phyloP scores from a whole-genome alignment of 2,797 vertebrate genomes.

The Sebastes ruberrimus region DNA sequence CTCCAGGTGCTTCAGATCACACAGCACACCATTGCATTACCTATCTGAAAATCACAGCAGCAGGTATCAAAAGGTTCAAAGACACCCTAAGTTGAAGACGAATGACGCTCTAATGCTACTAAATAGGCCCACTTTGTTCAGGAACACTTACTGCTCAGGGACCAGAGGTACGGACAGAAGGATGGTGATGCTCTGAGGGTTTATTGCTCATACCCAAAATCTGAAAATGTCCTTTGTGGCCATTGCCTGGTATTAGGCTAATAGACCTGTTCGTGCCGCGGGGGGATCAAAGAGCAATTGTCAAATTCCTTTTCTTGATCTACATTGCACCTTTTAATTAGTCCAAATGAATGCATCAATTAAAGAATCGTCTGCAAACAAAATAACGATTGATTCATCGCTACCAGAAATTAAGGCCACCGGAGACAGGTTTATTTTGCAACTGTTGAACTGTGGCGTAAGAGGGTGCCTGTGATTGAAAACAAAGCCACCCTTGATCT shows the following conservation, averaged over 20 bases:
- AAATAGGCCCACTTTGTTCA: constrained; percentile 50
- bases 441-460: constrained; percentile 1
- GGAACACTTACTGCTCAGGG: constrained; percentile 48
- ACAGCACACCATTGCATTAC: constrained; percentile 14
- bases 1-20: constrained; percentile 44
- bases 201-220: constrained; percentile 27
- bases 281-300: constrained; percentile 20
- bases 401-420: constrained; percentile 32
- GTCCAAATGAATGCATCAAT: constrained; percentile 25
- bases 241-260: constrained; percentile 8
- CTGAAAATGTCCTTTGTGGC: constrained; percentile 30
- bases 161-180: not conserved
- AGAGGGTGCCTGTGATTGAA: constrained; percentile 7
- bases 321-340: constrained; percentile 26
- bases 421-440: constrained; percentile 5
- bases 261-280: constrained; percentile 10
- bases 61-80: constrained; percentile 35
- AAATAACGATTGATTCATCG: constrained; percentile 25
- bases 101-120: constrained; percentile 30
- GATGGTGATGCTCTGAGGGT: constrained; percentile 11
- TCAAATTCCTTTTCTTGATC: not conserved
- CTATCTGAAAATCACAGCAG: constrained; percentile 42
- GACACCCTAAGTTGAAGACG: constrained; percentile 28
- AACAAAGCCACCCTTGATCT: constrained; percentile 45
- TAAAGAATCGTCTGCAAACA: constrained; percentile 29